Conservation (phyloP, 2,797 vertebrate species). For the Gymnothorax javanicus region DNA sequence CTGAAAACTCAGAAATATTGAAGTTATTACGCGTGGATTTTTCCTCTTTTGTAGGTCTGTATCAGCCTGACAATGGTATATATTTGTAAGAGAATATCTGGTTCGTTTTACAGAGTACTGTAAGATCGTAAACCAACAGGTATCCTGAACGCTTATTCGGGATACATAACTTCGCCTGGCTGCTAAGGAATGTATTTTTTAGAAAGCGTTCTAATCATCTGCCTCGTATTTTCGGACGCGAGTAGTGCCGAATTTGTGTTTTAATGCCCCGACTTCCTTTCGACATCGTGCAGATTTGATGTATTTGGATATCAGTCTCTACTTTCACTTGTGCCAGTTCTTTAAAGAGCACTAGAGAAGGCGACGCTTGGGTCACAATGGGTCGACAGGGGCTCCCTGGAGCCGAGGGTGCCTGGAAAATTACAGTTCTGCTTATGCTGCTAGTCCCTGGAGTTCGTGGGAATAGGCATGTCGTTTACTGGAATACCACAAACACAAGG, state of each 20-base stretch:
- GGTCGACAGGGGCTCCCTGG: not conserved
- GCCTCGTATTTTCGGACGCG: not conserved
- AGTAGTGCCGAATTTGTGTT: not conserved
- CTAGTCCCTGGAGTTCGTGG: not conserved
- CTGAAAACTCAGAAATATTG: not conserved
- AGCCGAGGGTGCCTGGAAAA: not conserved
- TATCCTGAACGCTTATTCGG: not conserved
- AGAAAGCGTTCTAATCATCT: not conserved
- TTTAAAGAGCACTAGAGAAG: not conserved
- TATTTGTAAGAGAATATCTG: not conserved
- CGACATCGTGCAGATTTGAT: not conserved
- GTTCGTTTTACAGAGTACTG: not conserved
- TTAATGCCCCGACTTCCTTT: not conserved
- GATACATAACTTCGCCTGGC: not conserved
- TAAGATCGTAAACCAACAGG: not conserved
- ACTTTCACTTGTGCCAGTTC: not conserved
- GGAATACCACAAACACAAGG: slow-evolving; percentile 21
- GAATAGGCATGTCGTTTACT: slow-evolving; percentile 7
- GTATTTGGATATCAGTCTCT: not conserved
- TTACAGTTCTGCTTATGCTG: not conserved
- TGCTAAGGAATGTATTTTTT: not conserved
- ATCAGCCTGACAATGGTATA: not conserved
- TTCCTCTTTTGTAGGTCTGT: not conserved
- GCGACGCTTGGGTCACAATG: not conserved
- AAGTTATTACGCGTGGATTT: no score